Evolutionary conservation across 2,113 vertebrate genomes (phyloP).

Genomic region (Salvelinus namaycush): DNA sequence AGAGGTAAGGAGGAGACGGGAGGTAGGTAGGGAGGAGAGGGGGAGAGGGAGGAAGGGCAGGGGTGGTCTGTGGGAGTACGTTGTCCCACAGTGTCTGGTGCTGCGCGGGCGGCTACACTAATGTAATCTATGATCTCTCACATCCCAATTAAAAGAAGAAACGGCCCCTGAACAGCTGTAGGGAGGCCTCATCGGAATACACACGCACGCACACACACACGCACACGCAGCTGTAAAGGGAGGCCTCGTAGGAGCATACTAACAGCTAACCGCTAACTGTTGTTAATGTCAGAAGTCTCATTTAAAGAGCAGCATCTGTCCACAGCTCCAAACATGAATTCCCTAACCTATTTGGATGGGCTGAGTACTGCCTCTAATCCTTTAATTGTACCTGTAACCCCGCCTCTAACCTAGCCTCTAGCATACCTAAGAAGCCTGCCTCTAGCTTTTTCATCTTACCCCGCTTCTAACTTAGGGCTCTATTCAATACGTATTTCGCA

Average conservation of each 20-base stretch:
- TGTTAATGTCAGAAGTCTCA: slow-evolving; percentile 74
- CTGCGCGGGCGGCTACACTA: slow-evolving; percentile 41
- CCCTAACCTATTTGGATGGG: slow-evolving; percentile 66
- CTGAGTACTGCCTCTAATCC: slow-evolving; percentile 25
- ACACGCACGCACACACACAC: no score
- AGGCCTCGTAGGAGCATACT: slow-evolving; percentile 67
- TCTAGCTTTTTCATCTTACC: no score
- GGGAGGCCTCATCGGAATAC: no score
- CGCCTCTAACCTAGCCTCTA: no score
- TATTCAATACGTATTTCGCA: no score
- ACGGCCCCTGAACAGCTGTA: slow-evolving; percentile 75
- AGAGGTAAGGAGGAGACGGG: no score
- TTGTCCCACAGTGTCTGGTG: slow-evolving; percentile 54
- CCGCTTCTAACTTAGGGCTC: no score
- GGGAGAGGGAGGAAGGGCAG: slow-evolving; percentile 36
- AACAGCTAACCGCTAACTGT: slow-evolving; percentile 65
- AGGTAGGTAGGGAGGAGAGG: not conserved
- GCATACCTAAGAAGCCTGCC: no score
- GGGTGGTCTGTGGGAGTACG: not conserved
- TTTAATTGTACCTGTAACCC: no score
- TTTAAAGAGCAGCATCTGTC: slow-evolving; percentile 79
- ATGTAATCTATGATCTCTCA: slow-evolving; percentile 75
- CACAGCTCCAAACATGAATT: slow-evolving; percentile 51
- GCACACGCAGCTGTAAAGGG: slow-evolving; percentile 66
- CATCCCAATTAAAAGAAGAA: slow-evolving; percentile 74